These are phyloP conservation scores for Dryadula phaetusa DNA, from an alignment of 2,888 invertebrate genomes.

Conservation along the genomic window DNA sequence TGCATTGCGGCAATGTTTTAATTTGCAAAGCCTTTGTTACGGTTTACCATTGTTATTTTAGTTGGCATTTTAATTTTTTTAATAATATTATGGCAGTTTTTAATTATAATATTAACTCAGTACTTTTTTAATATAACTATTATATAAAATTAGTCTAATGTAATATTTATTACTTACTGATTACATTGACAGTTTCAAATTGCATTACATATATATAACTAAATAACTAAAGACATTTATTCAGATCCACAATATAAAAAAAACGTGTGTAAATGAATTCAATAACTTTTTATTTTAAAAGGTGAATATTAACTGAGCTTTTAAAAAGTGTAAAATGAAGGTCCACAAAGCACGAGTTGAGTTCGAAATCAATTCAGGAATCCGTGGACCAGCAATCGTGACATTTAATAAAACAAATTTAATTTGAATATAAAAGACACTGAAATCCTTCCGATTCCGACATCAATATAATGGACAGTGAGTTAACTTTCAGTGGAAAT, in stretches of 20 bases:
- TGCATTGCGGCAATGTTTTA: constrained; percentile 23
- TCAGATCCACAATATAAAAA: background rate
- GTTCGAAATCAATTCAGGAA: constrained; percentile 55
- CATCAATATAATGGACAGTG: constrained; percentile 63
- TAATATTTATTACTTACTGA: no score
- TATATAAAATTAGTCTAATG: no score
- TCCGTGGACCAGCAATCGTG: constrained; percentile 49
- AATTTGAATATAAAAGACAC: constrained; percentile 60
- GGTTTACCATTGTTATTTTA: constrained; percentile 19
- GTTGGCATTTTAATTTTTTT: constrained; percentile 1
- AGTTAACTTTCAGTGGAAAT: constrained; percentile 65
- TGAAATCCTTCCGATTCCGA: constrained; percentile 49
- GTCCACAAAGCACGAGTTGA: constrained; percentile 29
- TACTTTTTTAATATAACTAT: background rate
- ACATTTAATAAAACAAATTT: constrained; percentile 65
- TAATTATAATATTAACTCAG: background rate
- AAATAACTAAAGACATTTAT: no score
- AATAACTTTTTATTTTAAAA: background rate
- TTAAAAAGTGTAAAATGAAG: constrained; percentile 29
- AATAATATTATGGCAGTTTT: background rate
- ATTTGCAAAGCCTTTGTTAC: constrained; percentile 25
- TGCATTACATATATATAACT: no score
- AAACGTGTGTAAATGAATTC: constrained; percentile 8
- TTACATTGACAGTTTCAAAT: no score
- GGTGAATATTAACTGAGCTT: background rate